Percentiles rank a stretch among this genome's conserved stretches.
Conservation (phyloP, 2,113 vertebrate species). For the Sisor rabdophorus region DNA sequence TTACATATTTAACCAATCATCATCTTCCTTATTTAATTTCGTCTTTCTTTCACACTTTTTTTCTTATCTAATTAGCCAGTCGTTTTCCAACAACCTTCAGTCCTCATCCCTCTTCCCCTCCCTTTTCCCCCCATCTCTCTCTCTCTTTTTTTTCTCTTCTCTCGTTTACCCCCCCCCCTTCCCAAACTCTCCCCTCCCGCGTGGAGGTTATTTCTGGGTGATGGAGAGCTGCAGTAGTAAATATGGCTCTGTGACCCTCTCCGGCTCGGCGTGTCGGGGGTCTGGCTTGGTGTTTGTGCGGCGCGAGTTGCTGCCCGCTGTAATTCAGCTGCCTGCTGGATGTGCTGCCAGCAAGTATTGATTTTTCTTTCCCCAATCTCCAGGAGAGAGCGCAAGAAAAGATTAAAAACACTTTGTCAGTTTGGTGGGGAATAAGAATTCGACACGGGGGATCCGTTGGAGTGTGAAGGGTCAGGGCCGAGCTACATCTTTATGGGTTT, state of each 20-base stretch:
- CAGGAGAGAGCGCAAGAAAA: slow-evolving; percentile 98
- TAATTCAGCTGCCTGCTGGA: slow-evolving; percentile 90
- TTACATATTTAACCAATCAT: neutral
- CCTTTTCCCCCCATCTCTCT: neutral
- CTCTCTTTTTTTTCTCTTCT: neutral
- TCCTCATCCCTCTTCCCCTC: neutral
- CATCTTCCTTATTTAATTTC: neutral
- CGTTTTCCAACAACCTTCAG: neutral
- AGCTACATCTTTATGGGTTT: slow-evolving; percentile 76
- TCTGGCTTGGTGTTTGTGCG: slow-evolving; percentile 65
- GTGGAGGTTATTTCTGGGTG: slow-evolving; percentile 70
- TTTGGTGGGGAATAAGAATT: slow-evolving; percentile 99
- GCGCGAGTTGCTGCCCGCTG: slow-evolving; percentile 62
- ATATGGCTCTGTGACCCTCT: slow-evolving; percentile 70
- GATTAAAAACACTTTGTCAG: slow-evolving; percentile 99
- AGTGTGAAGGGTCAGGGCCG: slow-evolving; percentile 68
- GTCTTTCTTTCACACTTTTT: neutral
- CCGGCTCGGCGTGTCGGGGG: slow-evolving; percentile 67
- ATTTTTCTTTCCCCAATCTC: slow-evolving; percentile 99
- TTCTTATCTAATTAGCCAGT: neutral
- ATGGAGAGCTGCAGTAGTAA: slow-evolving; percentile 67
- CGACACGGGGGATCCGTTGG: slow-evolving; percentile 80
- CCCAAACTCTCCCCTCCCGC: neutral
- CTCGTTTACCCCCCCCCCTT: neutral
- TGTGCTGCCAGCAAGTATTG: slow-evolving; percentile 98